phyloP scores from a whole-genome alignment of 2,888 invertebrate species.

The Ryuthela nishihirai region DNA sequence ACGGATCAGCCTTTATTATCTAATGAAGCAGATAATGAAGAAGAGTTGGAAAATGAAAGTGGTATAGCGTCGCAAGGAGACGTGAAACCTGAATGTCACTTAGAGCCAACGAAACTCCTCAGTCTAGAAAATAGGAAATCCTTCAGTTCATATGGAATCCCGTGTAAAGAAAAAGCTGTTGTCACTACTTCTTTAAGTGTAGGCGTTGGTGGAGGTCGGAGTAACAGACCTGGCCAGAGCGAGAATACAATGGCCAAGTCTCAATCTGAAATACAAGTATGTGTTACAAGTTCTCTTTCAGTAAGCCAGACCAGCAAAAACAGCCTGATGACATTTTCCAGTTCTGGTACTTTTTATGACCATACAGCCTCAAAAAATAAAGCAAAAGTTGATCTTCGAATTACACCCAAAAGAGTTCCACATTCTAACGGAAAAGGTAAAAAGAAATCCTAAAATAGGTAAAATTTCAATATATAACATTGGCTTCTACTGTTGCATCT shows the following conservation, averaged over 20 bases:
- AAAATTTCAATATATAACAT: too few species aligned
- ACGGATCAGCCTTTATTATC: too few species aligned
- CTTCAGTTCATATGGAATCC: constrained; percentile 8
- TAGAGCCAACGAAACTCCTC: too few species aligned
- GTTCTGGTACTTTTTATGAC: constrained; percentile 33
- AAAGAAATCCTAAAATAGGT: too few species aligned
- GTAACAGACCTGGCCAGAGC: constrained; percentile 23
- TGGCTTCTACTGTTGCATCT: too few species aligned
- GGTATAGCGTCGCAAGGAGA: too few species aligned
- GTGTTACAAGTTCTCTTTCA: constrained; percentile 21
- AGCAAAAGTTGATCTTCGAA: constrained; percentile 15
- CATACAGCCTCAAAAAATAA: constrained; percentile 16
- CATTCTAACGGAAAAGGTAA: constrained; percentile 27
- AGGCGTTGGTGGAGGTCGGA: constrained; percentile 24
- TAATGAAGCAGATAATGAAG: too few species aligned
- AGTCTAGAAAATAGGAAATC: constrained; percentile 28
- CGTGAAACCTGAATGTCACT: too few species aligned
- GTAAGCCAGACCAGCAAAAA: constrained; percentile 34
- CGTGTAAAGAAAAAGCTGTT: constrained; percentile 5
- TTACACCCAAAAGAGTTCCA: constrained; percentile 22
- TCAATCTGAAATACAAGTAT: constrained; percentile 32
- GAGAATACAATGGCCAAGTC: constrained; percentile 31
- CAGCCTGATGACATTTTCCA: constrained; percentile 31
- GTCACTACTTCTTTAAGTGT: constrained; percentile 9
- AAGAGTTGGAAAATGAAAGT: too few species aligned